Conservation (phyloP, 2,888 invertebrate species). For the Isoperla grammatica region DNA sequence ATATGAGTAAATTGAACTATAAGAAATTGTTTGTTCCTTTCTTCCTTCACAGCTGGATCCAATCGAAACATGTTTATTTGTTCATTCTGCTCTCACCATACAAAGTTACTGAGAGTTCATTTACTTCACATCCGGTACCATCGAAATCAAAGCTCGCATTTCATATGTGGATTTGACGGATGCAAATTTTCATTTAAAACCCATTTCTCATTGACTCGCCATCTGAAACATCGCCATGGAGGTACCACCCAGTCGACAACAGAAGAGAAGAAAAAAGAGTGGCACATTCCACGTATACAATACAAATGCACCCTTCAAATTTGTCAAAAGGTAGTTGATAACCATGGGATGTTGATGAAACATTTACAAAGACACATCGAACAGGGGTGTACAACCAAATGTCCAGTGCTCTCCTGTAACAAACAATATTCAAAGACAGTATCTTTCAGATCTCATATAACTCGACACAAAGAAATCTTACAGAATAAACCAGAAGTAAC, state of each 20-base stretch:
- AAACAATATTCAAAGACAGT: not conserved
- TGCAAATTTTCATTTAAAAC: conserved; percentile 7
- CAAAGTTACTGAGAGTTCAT: no score
- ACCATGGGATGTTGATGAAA: not conserved
- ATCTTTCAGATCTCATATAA: conserved; percentile 1
- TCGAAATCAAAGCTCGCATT: no score
- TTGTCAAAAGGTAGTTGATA: not conserved
- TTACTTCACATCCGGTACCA: no score
- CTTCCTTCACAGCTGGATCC: no score
- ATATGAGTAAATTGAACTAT: no score
- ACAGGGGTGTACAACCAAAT: not conserved
- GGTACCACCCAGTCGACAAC: not conserved
- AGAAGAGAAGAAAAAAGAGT: not conserved
- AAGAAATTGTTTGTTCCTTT: no score
- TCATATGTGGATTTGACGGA: no score
- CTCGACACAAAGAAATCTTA: not conserved
- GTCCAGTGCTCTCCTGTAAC: not conserved
- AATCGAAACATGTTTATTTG: no score
- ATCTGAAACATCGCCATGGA: conserved; percentile 24
- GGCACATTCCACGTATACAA: not conserved
- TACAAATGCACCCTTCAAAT: conserved; percentile 1
- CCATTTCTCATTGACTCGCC: conserved; percentile 29
- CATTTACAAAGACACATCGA: conserved; percentile 1
- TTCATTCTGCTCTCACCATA: no score
- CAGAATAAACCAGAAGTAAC: no score